These are phyloP conservation scores for Vanessa cardui DNA, from an alignment of 2,888 invertebrate species.

Conservation along the genomic window DNA sequence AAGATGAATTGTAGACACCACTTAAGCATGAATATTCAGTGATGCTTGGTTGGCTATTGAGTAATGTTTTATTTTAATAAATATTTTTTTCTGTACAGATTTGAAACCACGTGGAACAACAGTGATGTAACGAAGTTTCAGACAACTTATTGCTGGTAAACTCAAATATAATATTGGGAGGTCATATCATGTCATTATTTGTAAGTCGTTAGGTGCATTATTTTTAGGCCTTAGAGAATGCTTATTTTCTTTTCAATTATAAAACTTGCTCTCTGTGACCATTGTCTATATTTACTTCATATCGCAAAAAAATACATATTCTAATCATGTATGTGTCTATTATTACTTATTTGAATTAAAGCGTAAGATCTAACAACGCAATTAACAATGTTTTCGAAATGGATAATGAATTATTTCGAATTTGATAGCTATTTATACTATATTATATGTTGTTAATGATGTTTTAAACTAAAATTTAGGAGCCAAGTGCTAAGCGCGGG, in stretches of 20 bases:
- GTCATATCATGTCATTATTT: constrained; percentile 69
- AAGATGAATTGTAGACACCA: no score
- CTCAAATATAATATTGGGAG: constrained; percentile 68
- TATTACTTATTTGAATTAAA: constrained; percentile 11
- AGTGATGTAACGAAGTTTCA: constrained; percentile 67
- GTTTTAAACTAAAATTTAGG: constrained; percentile 6
- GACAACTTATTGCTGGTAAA: constrained; percentile 76
- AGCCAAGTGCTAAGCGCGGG: constrained; percentile 14
- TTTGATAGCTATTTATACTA: constrained; percentile 16
- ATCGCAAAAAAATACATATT: constrained; percentile 14
- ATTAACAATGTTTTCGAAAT: constrained; percentile 3
- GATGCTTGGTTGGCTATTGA: no score
- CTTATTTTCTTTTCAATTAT: constrained; percentile 23
- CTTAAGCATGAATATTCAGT: no score
- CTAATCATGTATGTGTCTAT: constrained; percentile 18
- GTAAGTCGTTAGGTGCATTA: constrained; percentile 75
- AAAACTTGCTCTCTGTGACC: constrained; percentile 24
- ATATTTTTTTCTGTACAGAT: constrained; percentile 62
- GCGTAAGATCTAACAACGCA: constrained; percentile 27
- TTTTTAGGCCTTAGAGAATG: constrained; percentile 26
- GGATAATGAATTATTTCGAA: constrained; percentile 19
- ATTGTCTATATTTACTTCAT: constrained; percentile 12
- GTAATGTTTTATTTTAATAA: constrained; percentile 14
- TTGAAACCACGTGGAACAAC: constrained; percentile 60
- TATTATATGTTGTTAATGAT: constrained; percentile 18